Evolutionary conservation across 2,113 vertebrate species (phyloP).

Genomic region (Elephas maximus): DNA sequence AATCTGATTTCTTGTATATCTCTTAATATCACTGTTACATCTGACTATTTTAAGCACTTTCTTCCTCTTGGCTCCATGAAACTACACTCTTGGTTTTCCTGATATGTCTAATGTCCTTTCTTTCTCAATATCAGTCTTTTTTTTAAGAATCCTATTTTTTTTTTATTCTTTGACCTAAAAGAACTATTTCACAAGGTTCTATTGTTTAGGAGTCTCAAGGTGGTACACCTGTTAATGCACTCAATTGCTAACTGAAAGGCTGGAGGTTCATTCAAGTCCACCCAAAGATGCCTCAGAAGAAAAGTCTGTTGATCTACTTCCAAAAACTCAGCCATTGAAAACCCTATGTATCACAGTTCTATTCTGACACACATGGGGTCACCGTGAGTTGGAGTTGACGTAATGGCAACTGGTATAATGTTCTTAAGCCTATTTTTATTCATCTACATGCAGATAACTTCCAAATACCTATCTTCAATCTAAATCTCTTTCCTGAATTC

Average conservation of each 20-base stretch:
- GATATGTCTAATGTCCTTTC: neutral
- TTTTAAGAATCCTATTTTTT: neutral
- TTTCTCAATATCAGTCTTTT: neutral
- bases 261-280: neutral
- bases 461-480: neutral
- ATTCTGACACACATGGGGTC: neutral
- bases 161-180: neutral
- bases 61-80: neutral
- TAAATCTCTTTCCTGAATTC: constrained; percentile 44
- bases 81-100: neutral
- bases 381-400: neutral
- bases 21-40: neutral
- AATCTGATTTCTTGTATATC: neutral
- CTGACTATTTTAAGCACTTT: neutral
- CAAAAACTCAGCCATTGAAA: neutral
- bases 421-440: neutral
- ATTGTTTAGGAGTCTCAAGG: neutral
- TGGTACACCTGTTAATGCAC: neutral
- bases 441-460: neutral
- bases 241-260: neutral
- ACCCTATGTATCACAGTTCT: neutral
- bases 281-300: neutral
- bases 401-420: neutral
- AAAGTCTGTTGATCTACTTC: neutral
- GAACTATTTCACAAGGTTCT: neutral